Evolutionary conservation across 2,888 invertebrate species (phyloP).

Genomic region (Oasisia sp.): DNA sequence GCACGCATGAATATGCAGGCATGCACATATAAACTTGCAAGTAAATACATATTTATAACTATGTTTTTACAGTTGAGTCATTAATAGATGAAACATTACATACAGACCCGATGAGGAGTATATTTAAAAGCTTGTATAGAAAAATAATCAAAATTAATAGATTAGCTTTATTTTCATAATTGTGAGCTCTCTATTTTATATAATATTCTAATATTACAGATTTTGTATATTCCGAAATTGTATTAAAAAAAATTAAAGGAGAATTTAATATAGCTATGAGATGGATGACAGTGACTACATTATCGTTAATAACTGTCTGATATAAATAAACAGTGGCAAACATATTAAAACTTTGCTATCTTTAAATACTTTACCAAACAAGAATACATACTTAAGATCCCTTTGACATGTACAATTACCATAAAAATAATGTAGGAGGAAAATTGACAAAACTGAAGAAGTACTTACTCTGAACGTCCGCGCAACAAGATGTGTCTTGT

Average conservation of each 20-base stretch:
- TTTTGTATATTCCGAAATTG: neutral
- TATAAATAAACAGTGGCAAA: too few species aligned
- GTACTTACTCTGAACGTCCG: neutral
- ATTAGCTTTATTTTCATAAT: too few species aligned
- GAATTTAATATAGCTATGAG: neutral
- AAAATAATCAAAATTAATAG: neutral
- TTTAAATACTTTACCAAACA: too few species aligned
- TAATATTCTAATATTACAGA: neutral
- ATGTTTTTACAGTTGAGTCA: neutral
- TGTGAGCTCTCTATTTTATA: too few species aligned
- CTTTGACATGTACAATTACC: neutral
- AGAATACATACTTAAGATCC: neutral
- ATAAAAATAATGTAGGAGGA: neutral
- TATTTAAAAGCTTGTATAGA: neutral
- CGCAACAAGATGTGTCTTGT: neutral
- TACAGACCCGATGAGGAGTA: too few species aligned
- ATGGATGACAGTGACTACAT: neutral
- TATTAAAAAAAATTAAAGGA: neutral
- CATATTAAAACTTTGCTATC: too few species aligned
- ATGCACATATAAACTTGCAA: neutral
- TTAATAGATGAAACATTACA: too few species aligned
- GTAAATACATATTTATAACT: neutral
- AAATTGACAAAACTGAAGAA: neutral
- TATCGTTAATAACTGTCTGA: neutral
- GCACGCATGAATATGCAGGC: neutral